phyloP scores from a whole-genome alignment of 2,888 invertebrate genomes.

The Drosophila seclusa region DNA sequence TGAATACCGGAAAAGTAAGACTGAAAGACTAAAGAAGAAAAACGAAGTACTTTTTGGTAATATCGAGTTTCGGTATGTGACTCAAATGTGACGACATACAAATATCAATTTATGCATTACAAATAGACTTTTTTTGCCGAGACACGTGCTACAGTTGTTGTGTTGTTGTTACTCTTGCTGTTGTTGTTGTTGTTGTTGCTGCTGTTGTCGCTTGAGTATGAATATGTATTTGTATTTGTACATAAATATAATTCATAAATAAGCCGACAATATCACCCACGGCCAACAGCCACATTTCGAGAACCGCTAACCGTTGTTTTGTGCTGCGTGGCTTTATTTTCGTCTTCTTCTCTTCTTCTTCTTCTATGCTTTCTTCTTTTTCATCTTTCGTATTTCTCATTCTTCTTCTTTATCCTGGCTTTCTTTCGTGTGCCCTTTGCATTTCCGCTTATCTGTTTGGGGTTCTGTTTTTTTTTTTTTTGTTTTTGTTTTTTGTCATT shows the following conservation, averaged over 20 bases:
- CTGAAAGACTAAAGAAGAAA: slow-evolving; percentile 5
- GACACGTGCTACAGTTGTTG: slow-evolving; percentile 32
- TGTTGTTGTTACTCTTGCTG: slow-evolving; percentile 5
- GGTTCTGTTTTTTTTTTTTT: slow-evolving; percentile 14
- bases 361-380: slow-evolving; percentile 3
- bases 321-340: slow-evolving; percentile 39
- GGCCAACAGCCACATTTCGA: slow-evolving; percentile 19
- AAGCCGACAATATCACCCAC: slow-evolving; percentile 40
- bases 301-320: slow-evolving; percentile 28
- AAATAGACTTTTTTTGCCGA: slow-evolving; percentile 13
- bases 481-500: slow-evolving; percentile 3
- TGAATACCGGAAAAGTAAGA: slow-evolving; percentile 3
- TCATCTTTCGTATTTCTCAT: slow-evolving; percentile 7
- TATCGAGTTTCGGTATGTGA: slow-evolving; percentile 26
- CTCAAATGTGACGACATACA: slow-evolving; percentile 20
- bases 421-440: slow-evolving; percentile 27
- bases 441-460: slow-evolving; percentile 46
- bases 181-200: slow-evolving; percentile 24
- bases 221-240: slow-evolving; percentile 27
- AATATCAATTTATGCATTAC: slow-evolving; percentile 24
- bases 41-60: slow-evolving; percentile 16
- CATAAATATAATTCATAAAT: slow-evolving; percentile 50
- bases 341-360: neutral
- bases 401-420: slow-evolving; percentile 3
- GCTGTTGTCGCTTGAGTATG: slow-evolving; percentile 28